Conservation (phyloP, 2,113 vertebrate species). For the Nesoenas mayeri region DNA sequence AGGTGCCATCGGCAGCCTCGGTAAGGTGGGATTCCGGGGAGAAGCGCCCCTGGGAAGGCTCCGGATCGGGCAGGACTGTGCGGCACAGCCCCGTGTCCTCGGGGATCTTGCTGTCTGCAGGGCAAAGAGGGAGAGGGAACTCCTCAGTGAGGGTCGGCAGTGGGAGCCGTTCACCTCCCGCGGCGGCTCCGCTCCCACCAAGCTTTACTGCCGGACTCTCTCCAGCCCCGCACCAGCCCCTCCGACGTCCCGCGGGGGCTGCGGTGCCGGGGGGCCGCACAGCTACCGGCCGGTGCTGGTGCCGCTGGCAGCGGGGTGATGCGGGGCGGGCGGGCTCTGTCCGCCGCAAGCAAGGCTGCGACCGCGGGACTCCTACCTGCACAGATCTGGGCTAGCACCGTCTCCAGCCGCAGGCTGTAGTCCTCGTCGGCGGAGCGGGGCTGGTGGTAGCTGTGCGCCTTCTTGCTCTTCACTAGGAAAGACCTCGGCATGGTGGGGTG, state of each 20-base stretch:
- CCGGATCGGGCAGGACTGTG: slow-evolving; percentile 1
- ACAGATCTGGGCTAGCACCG: slow-evolving; percentile 80
- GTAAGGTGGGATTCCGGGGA: slow-evolving; percentile 80
- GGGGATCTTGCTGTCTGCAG: slow-evolving; percentile 65
- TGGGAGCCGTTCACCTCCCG: neutral
- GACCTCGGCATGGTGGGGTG: slow-evolving; percentile 88
- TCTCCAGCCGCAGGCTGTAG: slow-evolving; percentile 77
- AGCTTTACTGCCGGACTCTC: neutral
- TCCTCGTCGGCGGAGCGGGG: slow-evolving; percentile 85
- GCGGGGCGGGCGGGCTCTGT: neutral
- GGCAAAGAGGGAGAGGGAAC: neutral
- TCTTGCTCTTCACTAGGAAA: slow-evolving; percentile 97
- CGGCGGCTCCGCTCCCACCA: neutral
- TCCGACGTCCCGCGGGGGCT: neutral
- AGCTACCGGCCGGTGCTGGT: neutral
- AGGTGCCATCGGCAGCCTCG: slow-evolving; percentile 78
- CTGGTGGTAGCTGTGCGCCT: slow-evolving; percentile 96
- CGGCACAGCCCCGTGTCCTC: slow-evolving; percentile 54
- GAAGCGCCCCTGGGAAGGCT: slow-evolving; percentile 66
- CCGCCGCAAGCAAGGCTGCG: neutral
- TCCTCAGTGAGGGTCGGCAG: neutral
- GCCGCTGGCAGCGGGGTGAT: neutral
- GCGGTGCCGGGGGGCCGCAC: neutral
- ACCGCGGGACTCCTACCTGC: slow-evolving; percentile 79
- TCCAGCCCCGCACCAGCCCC: neutral